phyloP scores from a whole-genome alignment of 2,888 invertebrate genomes.

The Cheilosia scutellata region DNA sequence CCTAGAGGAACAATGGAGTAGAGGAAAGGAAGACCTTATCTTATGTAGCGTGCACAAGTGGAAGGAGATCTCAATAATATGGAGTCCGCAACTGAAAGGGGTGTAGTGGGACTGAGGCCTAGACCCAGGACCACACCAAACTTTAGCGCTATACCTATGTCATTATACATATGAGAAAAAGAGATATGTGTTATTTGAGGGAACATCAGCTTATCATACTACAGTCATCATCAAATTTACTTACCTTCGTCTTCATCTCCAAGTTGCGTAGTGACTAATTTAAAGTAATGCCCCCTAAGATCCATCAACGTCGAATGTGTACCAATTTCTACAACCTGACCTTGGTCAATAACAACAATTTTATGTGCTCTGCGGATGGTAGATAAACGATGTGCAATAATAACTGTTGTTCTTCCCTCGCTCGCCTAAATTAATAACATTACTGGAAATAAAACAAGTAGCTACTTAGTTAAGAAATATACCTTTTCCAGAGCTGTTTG shows the following conservation, averaged over 20 bases:
- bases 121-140: too few species aligned
- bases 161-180: too few species aligned
- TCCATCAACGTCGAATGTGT: conserved; percentile 89
- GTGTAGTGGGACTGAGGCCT: too few species aligned
- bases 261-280: conserved; percentile 88
- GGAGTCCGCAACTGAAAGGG: too few species aligned
- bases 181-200: too few species aligned
- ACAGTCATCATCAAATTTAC: too few species aligned
- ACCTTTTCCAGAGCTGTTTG: conserved; percentile 92
- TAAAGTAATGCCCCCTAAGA: conserved; percentile 88
- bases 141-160: too few species aligned
- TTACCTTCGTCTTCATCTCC: conserved; percentile 80
- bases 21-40: too few species aligned
- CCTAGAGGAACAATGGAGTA: too few species aligned
- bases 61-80: too few species aligned
- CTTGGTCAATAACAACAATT: conserved; percentile 89
- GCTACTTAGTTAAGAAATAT: background rate
- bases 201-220: too few species aligned
- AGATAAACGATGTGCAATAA: conserved; percentile 91
- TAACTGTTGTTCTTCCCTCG: conserved; percentile 90
- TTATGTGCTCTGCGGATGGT: conserved; percentile 90
- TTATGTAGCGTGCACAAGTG: too few species aligned
- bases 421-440: conserved; percentile 85
- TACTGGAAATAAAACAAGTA: background rate
- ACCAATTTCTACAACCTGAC: conserved; percentile 89